Percentiles rank a stretch among this genome's conserved stretches.
Evolutionary conservation across 2,113 vertebrate species (phyloP).

Genomic region (Cephalopterus ornatus): DNA sequence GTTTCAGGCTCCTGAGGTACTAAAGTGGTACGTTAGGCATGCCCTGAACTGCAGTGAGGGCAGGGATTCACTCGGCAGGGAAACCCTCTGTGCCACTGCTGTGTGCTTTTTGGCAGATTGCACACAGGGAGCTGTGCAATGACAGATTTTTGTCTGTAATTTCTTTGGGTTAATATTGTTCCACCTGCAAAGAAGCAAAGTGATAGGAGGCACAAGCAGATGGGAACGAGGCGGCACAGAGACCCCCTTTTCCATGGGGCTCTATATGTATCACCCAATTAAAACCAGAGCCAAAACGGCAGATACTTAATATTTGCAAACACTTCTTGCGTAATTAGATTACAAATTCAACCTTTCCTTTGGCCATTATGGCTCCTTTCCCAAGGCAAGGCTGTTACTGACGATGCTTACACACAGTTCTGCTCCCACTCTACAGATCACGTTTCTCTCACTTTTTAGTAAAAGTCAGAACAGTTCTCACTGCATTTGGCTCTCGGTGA

Average conservation of each 20-base stretch:
- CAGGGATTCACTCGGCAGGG: background rate
- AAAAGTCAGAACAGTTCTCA: background rate
- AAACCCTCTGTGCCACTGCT: background rate
- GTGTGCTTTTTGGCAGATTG: background rate
- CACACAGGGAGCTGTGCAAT: background rate
- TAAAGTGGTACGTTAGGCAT: background rate
- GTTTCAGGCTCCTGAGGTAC: background rate
- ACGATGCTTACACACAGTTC: background rate
- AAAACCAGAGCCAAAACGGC: background rate
- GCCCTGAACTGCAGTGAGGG: background rate
- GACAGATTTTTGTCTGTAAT: background rate
- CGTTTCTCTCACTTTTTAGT: background rate
- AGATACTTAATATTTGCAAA: background rate
- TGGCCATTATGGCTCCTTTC: background rate
- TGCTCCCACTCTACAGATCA: background rate
- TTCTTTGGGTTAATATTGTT: background rate
- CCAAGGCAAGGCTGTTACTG: background rate
- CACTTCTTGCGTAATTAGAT: background rate
- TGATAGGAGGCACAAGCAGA: conserved; percentile 2
- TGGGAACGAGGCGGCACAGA: background rate
- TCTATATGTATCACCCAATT: background rate
- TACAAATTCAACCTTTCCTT: background rate
- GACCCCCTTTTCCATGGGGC: background rate
- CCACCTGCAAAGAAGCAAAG: background rate
- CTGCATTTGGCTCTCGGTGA: background rate